Base-by-base conservation (phyloP, 2,888 invertebrate genomes). In the Lumbricus terrestris region DNA sequence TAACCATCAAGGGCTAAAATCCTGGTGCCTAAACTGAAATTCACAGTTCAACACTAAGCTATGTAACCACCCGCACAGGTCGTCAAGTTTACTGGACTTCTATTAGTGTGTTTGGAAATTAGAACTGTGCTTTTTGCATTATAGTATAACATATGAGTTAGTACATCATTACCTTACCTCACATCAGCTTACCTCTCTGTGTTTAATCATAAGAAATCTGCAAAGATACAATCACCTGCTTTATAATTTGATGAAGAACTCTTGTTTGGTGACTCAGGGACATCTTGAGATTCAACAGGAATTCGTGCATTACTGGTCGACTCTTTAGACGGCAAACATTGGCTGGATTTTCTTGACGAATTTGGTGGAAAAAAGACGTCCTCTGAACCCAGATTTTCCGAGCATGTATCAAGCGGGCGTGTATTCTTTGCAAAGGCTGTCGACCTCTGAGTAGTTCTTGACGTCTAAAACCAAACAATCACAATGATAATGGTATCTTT, bases 181-280 rank as follows among this genome's bases (percentile, higher is more conserved):
- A 47, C 20, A 47, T 47, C 23, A 47, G 47, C 47, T 47, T 47
- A 47, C 29, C 4, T 69, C 8, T n/a, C 69, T n/a, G 29, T 69
- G 13, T 69, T 69, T n/a, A 69, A 69, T 13, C 29, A 69, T n/a
- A 69, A 69, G 1, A 69, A 5, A n/a, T 69, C 69, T 69, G 69
- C 69, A n/a, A 69, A n/a, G n/a, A n/a, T n/a, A n/a, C 69, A 69
- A n/a, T 34, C n/a, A 85, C 85, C 85, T 85, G 85, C 34, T 85
- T 85, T 85, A 35, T 85, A 33, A 85, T 20, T 85, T 35, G 37
- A 85, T 1, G 35, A 85, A 35, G 85, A 85, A 34, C 23, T 34
- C 37, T 85, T 85, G 29, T 11, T 29, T 69, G 69, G n/a, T n/a
- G n/a, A 69, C 8, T 69, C 69, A 69, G 69, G n/a, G n/a, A 69